Evolutionary conservation across 2,113 vertebrate species (phyloP).

Genomic region (Etheostoma spectabile): DNA sequence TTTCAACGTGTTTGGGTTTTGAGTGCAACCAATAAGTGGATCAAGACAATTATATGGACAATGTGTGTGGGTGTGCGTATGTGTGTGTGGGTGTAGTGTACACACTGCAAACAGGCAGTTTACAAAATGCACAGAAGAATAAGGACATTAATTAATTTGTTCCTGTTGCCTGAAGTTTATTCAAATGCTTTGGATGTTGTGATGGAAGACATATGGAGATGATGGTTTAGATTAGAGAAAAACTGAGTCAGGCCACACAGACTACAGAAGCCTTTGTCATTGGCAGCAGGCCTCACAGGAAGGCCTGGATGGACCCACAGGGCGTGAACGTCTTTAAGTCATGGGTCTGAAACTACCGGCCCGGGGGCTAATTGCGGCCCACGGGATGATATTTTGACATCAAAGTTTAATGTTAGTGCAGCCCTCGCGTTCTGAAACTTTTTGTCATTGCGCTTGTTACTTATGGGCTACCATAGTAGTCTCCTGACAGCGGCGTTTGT

Average conservation of each 20-base stretch:
- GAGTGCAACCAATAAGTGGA: slow-evolving; percentile 36
- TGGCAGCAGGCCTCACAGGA: slow-evolving; percentile 68
- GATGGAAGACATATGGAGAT: slow-evolving; percentile 83
- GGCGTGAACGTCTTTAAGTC: slow-evolving; percentile 48
- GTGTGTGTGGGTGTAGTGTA: not conserved
- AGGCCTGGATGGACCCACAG: slow-evolving; percentile 56
- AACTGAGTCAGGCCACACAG: slow-evolving; percentile 74
- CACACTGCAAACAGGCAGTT: slow-evolving; percentile 40
- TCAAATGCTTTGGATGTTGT: slow-evolving; percentile 72
- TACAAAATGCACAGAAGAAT: slow-evolving; percentile 62
- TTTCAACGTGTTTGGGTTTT: slow-evolving; percentile 51
- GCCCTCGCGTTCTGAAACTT: too few relatives aligned
- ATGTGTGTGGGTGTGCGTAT: slow-evolving; percentile 3
- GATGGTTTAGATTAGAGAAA: slow-evolving; percentile 78
- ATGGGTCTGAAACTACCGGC: too few relatives aligned
- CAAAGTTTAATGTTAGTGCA: too few relatives aligned
- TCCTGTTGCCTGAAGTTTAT: slow-evolving; percentile 79
- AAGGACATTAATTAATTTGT: slow-evolving; percentile 82
- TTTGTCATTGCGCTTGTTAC: too few relatives aligned
- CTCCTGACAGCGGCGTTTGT: too few relatives aligned
- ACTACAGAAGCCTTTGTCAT: slow-evolving; percentile 72
- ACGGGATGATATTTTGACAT: too few relatives aligned
- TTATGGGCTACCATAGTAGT: too few relatives aligned
- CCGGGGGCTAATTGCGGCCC: too few relatives aligned
- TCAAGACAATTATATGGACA: slow-evolving; percentile 48